phyloP scores from a whole-genome alignment of 2,797 vertebrate genomes.

The Coregonus ussuriensis region DNA sequence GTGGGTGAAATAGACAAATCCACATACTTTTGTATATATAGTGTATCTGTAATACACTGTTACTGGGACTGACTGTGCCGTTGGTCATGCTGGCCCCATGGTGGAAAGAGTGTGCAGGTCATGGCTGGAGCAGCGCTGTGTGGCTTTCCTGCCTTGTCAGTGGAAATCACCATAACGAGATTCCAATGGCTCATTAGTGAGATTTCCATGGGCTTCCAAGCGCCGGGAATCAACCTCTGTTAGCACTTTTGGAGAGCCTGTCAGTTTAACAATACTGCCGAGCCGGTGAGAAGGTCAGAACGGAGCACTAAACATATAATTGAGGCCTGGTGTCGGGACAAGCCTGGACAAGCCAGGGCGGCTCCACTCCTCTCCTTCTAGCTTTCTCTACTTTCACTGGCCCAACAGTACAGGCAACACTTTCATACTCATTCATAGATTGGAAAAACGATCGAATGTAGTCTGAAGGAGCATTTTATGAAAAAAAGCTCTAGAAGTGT shows the following conservation, averaged over 20 bases:
- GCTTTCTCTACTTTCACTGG: neutral
- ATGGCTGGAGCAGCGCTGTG: neutral
- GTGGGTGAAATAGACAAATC: too few relatives aligned
- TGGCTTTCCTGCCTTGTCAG: neutral
- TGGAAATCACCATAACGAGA: conserved; percentile 11
- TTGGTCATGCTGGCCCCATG: neutral
- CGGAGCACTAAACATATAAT: neutral
- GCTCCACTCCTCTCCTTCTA: neutral
- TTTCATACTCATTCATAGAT: too few relatives aligned
- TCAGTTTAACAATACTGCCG: neutral
- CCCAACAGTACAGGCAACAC: too few relatives aligned
- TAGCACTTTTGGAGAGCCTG: neutral
- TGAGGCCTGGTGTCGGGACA: neutral
- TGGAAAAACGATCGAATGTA: too few relatives aligned
- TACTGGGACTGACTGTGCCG: neutral
- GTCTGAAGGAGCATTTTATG: too few relatives aligned
- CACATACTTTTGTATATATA: too few relatives aligned
- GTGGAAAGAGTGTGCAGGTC: neutral
- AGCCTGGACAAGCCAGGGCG: neutral
- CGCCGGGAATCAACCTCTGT: neutral
- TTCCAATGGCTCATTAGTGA: conserved; percentile 5
- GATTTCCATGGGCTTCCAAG: neutral
- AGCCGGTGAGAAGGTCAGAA: neutral
- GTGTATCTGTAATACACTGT: neutral
- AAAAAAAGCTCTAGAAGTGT: neutral